Conservation (phyloP, 2,113 vertebrate species). For the Ochotona princeps region DNA sequence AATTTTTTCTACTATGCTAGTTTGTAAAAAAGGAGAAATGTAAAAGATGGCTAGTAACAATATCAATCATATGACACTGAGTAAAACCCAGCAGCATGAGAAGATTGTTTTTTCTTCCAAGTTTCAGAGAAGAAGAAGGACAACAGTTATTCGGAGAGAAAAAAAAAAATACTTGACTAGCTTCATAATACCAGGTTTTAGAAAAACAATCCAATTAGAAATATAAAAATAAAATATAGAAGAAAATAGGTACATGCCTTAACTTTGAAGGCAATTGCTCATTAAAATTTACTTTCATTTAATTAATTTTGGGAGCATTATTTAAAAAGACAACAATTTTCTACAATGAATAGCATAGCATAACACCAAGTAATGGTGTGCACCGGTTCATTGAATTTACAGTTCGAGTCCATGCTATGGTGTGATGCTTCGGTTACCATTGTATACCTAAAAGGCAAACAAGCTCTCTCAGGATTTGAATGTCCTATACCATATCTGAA, state of each 20-base stretch:
- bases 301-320: background rate
- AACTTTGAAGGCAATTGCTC: background rate
- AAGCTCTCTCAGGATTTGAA: background rate
- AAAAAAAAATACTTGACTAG: background rate
- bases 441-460: constrained; percentile 8
- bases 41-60: background rate
- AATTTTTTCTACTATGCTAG: background rate
- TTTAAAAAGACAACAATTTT: background rate
- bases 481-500: constrained; percentile 6
- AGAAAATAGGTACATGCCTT: background rate
- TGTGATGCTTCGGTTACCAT: background rate
- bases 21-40: background rate
- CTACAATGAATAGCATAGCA: background rate
- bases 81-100: background rate
- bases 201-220: background rate
- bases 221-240: background rate
- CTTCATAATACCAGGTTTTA: background rate
- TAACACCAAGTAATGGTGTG: background rate
- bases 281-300: background rate
- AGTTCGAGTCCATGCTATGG: constrained; percentile 31
- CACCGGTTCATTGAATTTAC: constrained; percentile 13
- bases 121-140: background rate
- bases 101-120: background rate
- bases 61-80: background rate
- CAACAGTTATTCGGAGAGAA: background rate